Evolutionary conservation across 2,888 invertebrate genomes (phyloP).

Genomic region (Lepetodrilus schrolli): DNA sequence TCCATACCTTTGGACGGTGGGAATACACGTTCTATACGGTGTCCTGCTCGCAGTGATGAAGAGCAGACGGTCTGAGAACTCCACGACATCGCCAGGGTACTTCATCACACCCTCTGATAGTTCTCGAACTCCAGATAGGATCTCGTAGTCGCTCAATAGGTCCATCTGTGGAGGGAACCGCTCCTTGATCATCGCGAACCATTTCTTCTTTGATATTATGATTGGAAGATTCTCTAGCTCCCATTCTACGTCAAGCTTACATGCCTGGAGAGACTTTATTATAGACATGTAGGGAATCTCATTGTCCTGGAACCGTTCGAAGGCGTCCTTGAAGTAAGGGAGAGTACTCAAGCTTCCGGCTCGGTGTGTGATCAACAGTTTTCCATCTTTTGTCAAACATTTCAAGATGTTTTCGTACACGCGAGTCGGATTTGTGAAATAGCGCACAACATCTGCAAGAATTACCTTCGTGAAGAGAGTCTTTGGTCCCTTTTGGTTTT

Average conservation of each 20-base stretch:
- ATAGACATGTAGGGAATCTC: constrained; percentile 68
- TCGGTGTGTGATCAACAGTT: constrained; percentile 68
- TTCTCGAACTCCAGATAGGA: constrained; percentile 67
- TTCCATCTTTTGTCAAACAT: constrained; percentile 58
- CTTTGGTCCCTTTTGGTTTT: constrained; percentile 34
- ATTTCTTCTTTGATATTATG: constrained; percentile 65
- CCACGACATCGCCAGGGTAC: constrained; percentile 68
- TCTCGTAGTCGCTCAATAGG: constrained; percentile 64
- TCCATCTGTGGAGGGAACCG: constrained; percentile 71
- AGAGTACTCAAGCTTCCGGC: constrained; percentile 66
- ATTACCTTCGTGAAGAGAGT: constrained; percentile 66
- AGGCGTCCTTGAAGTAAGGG: constrained; percentile 68
- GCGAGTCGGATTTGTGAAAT: constrained; percentile 62
- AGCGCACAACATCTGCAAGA: constrained; percentile 67
- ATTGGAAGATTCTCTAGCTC: constrained; percentile 70
- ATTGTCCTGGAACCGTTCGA: constrained; percentile 55
- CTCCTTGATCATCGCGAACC: constrained; percentile 69
- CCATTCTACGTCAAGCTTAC: constrained; percentile 70
- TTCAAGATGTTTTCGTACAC: constrained; percentile 64
- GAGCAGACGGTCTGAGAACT: constrained; percentile 69
- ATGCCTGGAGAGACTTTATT: constrained; percentile 65
- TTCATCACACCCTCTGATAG: constrained; percentile 72
- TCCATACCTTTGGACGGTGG: constrained; percentile 55
- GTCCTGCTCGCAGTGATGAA: constrained; percentile 66
- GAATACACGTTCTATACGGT: constrained; percentile 45